These are phyloP conservation scores for Emydoidea blandingii DNA, from an alignment of 2,797 vertebrate genomes.

Conservation along the genomic window DNA sequence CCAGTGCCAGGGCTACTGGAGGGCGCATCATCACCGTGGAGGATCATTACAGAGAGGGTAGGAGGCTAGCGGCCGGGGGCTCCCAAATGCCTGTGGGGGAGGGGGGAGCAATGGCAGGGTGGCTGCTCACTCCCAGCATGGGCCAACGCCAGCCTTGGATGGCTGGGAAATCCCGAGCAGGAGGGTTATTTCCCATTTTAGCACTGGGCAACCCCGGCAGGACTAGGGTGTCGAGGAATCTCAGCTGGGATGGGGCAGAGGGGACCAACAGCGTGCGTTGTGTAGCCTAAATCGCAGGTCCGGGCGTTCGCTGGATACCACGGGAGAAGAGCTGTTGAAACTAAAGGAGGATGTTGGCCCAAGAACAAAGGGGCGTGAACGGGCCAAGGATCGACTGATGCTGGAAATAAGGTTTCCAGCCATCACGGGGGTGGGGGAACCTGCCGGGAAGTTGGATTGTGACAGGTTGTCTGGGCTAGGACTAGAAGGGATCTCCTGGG, in stretches of 20 bases:
- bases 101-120: too few species aligned
- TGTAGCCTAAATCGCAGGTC: neutral
- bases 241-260: too few species aligned
- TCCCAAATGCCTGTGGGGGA: too few species aligned
- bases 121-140: neutral
- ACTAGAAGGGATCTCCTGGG: neutral
- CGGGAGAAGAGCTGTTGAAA: neutral
- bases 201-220: too few species aligned
- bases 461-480: too few species aligned
- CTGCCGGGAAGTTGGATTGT: too few species aligned
- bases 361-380: too few species aligned
- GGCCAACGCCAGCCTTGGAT: too few species aligned
- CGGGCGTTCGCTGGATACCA: too few species aligned
- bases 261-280: too few species aligned
- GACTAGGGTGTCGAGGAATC: neutral
- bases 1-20: slow-evolving; percentile 85
- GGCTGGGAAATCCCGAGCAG: neutral
- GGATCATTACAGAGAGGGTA: slow-evolving; percentile 92
- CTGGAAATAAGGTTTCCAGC: neutral
- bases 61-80: neutral
- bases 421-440: neutral
- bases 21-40: slow-evolving; percentile 92
- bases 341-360: too few species aligned
- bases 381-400: neutral
- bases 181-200: neutral